phyloP scores from a whole-genome alignment of 1,140 invertebrate species.

The Drosophila jambulina region DNA sequence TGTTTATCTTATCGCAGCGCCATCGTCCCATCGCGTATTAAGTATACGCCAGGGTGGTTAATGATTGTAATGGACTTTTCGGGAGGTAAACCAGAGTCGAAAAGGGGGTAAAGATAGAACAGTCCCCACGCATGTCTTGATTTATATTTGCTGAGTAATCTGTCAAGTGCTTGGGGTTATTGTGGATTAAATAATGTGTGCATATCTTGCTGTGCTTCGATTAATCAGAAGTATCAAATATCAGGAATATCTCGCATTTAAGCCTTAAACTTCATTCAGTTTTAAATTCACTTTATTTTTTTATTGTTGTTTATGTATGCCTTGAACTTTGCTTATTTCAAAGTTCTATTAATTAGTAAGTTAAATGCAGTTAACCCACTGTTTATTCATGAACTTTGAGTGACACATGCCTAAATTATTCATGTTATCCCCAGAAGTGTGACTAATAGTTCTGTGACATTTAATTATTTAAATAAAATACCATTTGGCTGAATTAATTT shows the following conservation, averaged over 20 bases:
- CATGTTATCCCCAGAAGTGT: background rate
- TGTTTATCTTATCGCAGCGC: conserved; percentile 47
- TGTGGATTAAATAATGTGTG: background rate
- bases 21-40: conserved; percentile 31
- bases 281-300: background rate
- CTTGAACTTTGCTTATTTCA: conserved; percentile 26
- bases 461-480: conserved; percentile 2
- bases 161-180: background rate
- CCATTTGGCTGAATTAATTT: conserved; percentile 16
- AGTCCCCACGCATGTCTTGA: conserved; percentile 7
- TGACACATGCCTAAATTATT: conserved; percentile 4
- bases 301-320: background rate
- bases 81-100: conserved; percentile 22
- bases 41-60: conserved; percentile 28
- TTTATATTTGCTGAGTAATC: conserved; percentile 41
- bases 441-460: conserved; percentile 1
- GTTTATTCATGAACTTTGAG: background rate
- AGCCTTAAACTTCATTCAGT: conserved; percentile 14
- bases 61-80: conserved; percentile 50
- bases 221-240: conserved; percentile 3
- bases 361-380: conserved; percentile 5
- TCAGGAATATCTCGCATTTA: background rate
- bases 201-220: background rate
- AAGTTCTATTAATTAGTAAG: background rate
- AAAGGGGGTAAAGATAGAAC: conserved; percentile 3